Conservation (phyloP, 2,113 vertebrate genomes). For the Camelus dromedarius region DNA sequence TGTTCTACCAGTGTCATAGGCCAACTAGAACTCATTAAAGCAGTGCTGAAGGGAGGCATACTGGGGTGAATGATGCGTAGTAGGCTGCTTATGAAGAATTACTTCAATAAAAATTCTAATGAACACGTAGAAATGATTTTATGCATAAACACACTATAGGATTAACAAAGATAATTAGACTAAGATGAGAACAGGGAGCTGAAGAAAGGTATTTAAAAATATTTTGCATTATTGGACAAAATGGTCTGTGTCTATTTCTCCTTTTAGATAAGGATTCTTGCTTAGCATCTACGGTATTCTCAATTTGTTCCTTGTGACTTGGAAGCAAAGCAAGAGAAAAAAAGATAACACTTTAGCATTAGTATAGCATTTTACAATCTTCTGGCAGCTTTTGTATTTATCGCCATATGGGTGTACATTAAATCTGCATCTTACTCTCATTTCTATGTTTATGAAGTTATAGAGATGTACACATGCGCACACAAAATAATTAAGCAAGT, state of each 20-base stretch:
- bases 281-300: constrained; percentile 20
- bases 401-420: constrained; percentile 62
- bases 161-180: constrained; percentile 83
- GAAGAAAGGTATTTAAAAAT: constrained; percentile 62
- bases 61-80: constrained; percentile 78
- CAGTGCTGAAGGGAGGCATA: constrained; percentile 78
- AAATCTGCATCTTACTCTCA: constrained; percentile 67
- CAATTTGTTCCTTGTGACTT: constrained; percentile 53
- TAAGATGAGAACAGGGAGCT: constrained; percentile 74
- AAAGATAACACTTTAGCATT: constrained; percentile 29
- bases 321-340: constrained; percentile 59
- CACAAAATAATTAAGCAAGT: constrained; percentile 75
- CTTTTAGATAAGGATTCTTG: constrained; percentile 28
- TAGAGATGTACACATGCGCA: neutral
- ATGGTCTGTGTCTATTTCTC: constrained; percentile 45
- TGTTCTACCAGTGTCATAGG: constrained; percentile 76
- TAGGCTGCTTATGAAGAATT: constrained; percentile 83
- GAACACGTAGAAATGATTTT: constrained; percentile 82
- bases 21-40: constrained; percentile 74
- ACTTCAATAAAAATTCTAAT: constrained; percentile 76
- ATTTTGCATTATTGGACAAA: constrained; percentile 70
- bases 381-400: constrained; percentile 68
- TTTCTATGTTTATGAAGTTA: constrained; percentile 75
- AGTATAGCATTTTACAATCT: constrained; percentile 56
- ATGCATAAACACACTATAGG: constrained; percentile 77